These are phyloP conservation scores for Falcunculus frontatus DNA, from an alignment of 2,113 vertebrate species.

Conservation along the genomic window DNA sequence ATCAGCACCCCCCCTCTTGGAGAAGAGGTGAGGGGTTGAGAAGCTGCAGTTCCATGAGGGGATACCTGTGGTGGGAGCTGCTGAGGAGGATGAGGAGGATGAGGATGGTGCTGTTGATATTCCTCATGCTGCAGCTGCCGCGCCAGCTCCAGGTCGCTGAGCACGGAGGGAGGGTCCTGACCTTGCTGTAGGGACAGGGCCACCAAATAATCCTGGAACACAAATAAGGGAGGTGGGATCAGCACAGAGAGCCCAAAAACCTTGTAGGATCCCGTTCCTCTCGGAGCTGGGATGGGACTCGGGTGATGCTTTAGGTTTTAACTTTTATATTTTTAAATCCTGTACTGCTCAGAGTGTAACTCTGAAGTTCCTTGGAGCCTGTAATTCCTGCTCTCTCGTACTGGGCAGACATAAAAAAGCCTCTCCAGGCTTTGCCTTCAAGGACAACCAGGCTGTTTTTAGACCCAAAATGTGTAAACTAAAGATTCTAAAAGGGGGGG, in stretches of 20 bases:
- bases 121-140: constrained; percentile 90
- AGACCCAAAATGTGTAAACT: too few relatives aligned
- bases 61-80: background rate
- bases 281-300: rapidly evolving
- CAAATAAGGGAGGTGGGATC: rapidly evolving
- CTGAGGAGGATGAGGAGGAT: background rate
- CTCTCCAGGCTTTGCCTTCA: too few relatives aligned
- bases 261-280: rapidly evolving
- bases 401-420: too few relatives aligned
- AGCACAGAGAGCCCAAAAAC: background rate
- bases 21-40: rapidly evolving
- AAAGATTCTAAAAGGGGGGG: too few relatives aligned
- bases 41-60: background rate
- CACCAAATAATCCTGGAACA: constrained; percentile 84
- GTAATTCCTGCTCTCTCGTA: too few relatives aligned
- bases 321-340: too few relatives aligned
- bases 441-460: too few relatives aligned
- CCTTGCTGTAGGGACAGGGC: constrained; percentile 86
- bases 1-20: too few relatives aligned
- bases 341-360: too few relatives aligned
- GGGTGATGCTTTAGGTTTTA: too few relatives aligned
- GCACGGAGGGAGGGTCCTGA: background rate
- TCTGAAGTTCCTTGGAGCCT: too few relatives aligned
- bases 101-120: constrained; percentile 70
- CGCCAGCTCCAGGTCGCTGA: constrained; percentile 91